Base-by-base conservation (phyloP, 2,113 vertebrate genomes). In the Anas platyrhynchos region DNA sequence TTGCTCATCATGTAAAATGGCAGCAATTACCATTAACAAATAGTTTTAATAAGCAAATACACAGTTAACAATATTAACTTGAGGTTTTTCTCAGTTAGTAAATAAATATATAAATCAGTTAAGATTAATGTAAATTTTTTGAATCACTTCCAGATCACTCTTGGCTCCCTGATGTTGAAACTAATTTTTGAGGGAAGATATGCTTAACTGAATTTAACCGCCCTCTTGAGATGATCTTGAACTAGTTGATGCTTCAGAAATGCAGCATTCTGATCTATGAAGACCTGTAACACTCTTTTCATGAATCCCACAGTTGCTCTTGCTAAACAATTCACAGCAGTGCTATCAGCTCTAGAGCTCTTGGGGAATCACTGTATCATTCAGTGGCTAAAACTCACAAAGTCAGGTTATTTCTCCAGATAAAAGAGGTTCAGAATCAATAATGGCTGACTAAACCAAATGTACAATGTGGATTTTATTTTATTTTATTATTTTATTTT, bases 11-110 rank as follows among this genome's bases (percentile, higher is more conserved):
- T 89, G 66, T 89, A 93, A 96, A 96, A 88, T 96, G 54, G 52
- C 81, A 86, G 88, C 54, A 95, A 94, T 97, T 96, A 88, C n/a
- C 77, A 95, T 96, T 91, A 93, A 82, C 94, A 96, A 86, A 94
- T 85, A 91, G 38, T 61, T 83, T 93, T 93, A 92, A 93, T 87
- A 92, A 89, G 66, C 63, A 93, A 95, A 94, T 25, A 84, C 65
- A 79, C 8, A 66, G 38, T 84, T 80, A 59, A 23, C 65, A 44
- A 17, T 65, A 59, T 59, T 82, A 87, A 91, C 43, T 86, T 67
- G 27, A 69, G 31, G 1, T 50, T 95, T 96, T 86, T 48, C 62
- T 84, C 21, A 56, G 83, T 69, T 17, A 44, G 52, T 72, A 17
- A 63, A 86, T 46, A 73, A 16, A 3, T 29, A 36, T 58, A 38